Evolutionary conservation across 64 coral and sea anemone species (phyloP), one percentile per base, ranked within the genome.

Genomic region (Actinia equina): DNA sequence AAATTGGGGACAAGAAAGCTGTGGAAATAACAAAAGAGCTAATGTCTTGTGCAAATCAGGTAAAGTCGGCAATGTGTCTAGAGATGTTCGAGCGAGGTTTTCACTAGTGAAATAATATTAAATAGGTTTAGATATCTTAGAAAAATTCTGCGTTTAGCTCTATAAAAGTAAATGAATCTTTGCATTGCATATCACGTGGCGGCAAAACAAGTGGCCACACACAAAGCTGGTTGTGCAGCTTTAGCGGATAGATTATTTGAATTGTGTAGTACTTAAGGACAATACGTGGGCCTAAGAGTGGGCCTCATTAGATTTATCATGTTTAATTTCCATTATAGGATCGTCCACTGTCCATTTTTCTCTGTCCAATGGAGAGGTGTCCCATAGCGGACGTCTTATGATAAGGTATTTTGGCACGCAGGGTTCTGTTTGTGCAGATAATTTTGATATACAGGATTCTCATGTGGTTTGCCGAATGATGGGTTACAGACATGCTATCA

Each of bases 381-480:
- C 42, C 16, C 2, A 81, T 46, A 25, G 2, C 9, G 78, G 78
- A 20, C 78, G 43, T 17, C 43, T 81, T 20, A 16, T 16, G 22
- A 10, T 81, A 16, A 17, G 78, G 6, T 81, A 81, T 22, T 81
- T 13, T 81, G 78, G 78, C 13, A 52, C 17, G 0, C 17, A 43
- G 78, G 78, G 78, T 17, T 6, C 78, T 20, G 78, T 81, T 0
- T 49, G 78, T 49, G 13, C 49, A 81, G 4, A 56, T 56, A 10
- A 52, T 52, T n/a, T 81, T 44, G 44, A 81, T 18, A 14, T 51
- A n/a, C 17, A 52, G 1, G 78, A 19, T 49, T 44, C 78, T 81
- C 43, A 81, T 22, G 49, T 81, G 19, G 43, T 81, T 44, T 81
- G 78, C 44, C 41, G 78, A 19, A 81, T 81, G 78, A 20, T 81